Base-by-base conservation (phyloP, 1,140 invertebrate species). In the Campodea augens region DNA sequence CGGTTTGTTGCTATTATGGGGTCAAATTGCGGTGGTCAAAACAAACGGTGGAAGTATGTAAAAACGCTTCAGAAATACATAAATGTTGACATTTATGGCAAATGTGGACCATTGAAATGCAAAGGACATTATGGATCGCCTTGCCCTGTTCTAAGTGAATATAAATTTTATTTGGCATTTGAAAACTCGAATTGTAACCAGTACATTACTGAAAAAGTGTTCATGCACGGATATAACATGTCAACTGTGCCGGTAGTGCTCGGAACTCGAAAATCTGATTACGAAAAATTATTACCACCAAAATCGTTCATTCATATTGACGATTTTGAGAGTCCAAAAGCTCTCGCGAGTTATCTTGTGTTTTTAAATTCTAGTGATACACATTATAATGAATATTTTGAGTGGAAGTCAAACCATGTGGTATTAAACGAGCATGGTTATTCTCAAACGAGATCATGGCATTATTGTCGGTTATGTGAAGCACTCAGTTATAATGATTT, bases 121-220 rank as follows among this genome's bases (percentile, higher is more conserved):
- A n/a, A n/a, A n/a, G 27, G 27, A 32, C 27, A 32, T 15, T 7
- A 10, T 15, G 7, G 15, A 7, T 32, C 27, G 27, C 27, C 27
- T 0, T 81, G 78, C 49, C 50, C 58, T 1, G 40, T 57, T 12
- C 57, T 80, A 5, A 52, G 65, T 2, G 40, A 62, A 0, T 84
- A 82, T 56, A 67, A 77, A 49, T 85, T 86, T 56, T 84, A 83
- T 54, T 57, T 84, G 23, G 68, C 79, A 0, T 76, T 84, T 46
- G 81, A 85, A 61, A 84, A 84, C 53, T 71, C 74, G 0, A 69
- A 71, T 46, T 81, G 78, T 47, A 57, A 60, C n/a, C 71, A 79
- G 51, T 82, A 81, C 51, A 55, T 81, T 20, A 80, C 76, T 0
- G 77, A 81, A 52, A 81, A 81, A 54, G 55, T 75, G 5, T 86